Evolutionary conservation across 2,797 vertebrate genomes (phyloP), one percentile per base, ranked within the genome.

Genomic region (Spheniscus humboldti): DNA sequence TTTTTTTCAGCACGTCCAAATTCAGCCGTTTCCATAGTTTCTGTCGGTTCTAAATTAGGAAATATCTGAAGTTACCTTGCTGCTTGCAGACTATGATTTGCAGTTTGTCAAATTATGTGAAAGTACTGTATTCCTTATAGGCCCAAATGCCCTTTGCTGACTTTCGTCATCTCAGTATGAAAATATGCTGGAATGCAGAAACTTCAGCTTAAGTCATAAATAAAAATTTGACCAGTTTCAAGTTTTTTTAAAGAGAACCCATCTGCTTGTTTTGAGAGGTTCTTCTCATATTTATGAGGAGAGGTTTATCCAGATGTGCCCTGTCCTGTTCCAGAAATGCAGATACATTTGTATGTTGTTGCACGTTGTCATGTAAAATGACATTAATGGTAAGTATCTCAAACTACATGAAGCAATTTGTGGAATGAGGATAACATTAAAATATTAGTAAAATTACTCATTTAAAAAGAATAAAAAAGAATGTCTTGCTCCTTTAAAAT

Each of bases 1-100:
- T 30, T 35, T 18, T 39, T 27, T 9, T 1, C 35, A 35, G 3
- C 15, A 1, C 28, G 25, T 13, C 47, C 3, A 4, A 9, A 22
- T 28, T 25, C 22, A 25, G 30, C 37, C 13, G 48, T 73, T 67
- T 47, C 24, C 28, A 1, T 22, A 19, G 37, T 41, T 85, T 41
- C 69, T 67, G 24, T n/a, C 13, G 1, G 60, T 27, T 45, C 47
- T 31, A 18, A 57, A 7, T 35, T 8, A 43, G 41, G 35, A 73
- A 16, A 35, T 20, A 12, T 0, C 14, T 7, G 37, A 19, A 72
- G 25, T 10, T 71, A 12, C 0, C 17, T 18, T 11, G 17, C 25
- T 39, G 31, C 47, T n/a, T 18, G 28, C 59, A 18, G 53, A 7
- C 16, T 10, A 1, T 2, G 27, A 16, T n/a, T 37, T 48, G 57